Evolutionary conservation across 1,140 invertebrate genomes (phyloP), one percentile per base, ranked within the genome.

Genomic region (Calycopis cecrops): DNA sequence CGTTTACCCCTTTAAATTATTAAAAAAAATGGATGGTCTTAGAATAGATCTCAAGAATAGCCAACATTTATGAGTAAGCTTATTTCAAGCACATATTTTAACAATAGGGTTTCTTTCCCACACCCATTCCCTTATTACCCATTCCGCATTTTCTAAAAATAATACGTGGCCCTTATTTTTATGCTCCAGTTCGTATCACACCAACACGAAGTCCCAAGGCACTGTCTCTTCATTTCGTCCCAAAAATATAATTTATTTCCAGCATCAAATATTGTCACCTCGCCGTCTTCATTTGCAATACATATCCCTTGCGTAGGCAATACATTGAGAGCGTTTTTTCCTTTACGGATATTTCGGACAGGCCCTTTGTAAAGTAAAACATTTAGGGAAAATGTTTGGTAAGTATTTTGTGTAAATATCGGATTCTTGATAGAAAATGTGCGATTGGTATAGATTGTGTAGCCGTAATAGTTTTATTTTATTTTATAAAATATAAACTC

Each of bases 221-320:
- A 62, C 66, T 65, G 63, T 28, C 21, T 28, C 62, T 56, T 61
- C 62, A 50, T 56, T 67, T 59, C 59, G 72, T 78, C 78, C 76
- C 80, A 55, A 44, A 74, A 65, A 71, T 72, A 71, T 78, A 75
- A 79, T 81, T 81, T 60, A 57, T 67, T 55, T 69, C 67, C 76
- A 71, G 57, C 68, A 73, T 71, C 76, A 70, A 81, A 79, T 79
- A 81, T 81, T 81, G 80, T 84, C 80, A 84, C 80, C 80, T 79
- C 76, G 62, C 66, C 70, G 75, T 79, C 78, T 84, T 84, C 80
- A 84, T 84, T 84, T 81, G 78, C 76, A 79, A 79, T 76, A 83
- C 79, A 83, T 78, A 79, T 79, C 76, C 66, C 59, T 71, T 63
- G 75, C 68, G 73, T 71, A 63, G 69, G 71, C 75, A 76, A 79